Conservation (phyloP, 2,888 invertebrate species). For the Conops quadrifasciatus region DNA sequence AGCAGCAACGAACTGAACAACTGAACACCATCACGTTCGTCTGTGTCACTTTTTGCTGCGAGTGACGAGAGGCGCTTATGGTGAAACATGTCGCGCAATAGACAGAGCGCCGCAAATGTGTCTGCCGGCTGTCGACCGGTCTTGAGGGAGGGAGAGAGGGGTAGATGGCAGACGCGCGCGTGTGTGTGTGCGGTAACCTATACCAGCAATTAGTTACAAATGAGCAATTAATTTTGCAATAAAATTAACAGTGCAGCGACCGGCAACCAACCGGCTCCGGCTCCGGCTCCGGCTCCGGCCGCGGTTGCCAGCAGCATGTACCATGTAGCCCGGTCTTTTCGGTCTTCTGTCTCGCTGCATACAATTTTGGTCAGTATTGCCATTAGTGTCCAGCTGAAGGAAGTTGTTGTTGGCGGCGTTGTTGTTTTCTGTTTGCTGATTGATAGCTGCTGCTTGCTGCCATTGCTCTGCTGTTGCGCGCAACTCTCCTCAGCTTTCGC, state of each 20-base stretch:
- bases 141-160: neutral
- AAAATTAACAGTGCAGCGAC: constrained; percentile 44
- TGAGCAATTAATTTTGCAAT: constrained; percentile 63
- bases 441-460: too few relatives aligned
- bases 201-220: constrained; percentile 62
- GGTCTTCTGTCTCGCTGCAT: too few relatives aligned
- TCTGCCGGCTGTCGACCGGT: constrained; percentile 12
- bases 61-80: constrained; percentile 12
- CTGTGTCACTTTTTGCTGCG: constrained; percentile 3
- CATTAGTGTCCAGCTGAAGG: too few relatives aligned
- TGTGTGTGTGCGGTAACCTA: constrained; percentile 44
- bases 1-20: neutral
- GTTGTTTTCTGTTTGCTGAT: too few relatives aligned
- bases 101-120: neutral
- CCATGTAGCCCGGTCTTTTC: too few relatives aligned
- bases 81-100: constrained; percentile 7
- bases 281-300: too few relatives aligned
- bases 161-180: neutral
- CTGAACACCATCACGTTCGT: neutral
- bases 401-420: too few relatives aligned
- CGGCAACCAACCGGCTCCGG: neutral
- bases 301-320: too few relatives aligned
- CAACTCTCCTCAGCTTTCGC: too few relatives aligned
- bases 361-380: too few relatives aligned
- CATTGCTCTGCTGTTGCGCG: too few relatives aligned